A percentile compares a stretch with the other conserved stretches of the same genome.
Conservation (phyloP, 2,888 invertebrate species). For the Amphipyra berbera region DNA sequence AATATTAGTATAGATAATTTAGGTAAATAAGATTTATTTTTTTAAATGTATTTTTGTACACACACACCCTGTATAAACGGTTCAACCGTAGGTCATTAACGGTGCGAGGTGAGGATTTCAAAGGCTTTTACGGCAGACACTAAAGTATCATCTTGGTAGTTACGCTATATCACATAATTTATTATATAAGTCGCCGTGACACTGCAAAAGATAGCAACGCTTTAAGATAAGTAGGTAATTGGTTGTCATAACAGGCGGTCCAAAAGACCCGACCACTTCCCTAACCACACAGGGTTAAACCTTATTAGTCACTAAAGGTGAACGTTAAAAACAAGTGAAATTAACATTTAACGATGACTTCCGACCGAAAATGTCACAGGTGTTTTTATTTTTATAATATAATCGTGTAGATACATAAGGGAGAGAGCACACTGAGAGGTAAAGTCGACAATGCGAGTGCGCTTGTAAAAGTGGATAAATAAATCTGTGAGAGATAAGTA, state of each 20-base stretch:
- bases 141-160: slow-evolving; percentile 8
- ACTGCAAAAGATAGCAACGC: slow-evolving; percentile 31
- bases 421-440: slow-evolving; percentile 29
- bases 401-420: slow-evolving; percentile 12
- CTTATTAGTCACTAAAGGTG: slow-evolving; percentile 37
- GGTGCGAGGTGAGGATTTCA: slow-evolving; percentile 15
- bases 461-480: slow-evolving; percentile 67
- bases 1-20: too few relatives aligned
- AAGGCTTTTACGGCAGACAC: slow-evolving; percentile 29
- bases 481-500: slow-evolving; percentile 75
- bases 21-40: neutral
- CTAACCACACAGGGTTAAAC: slow-evolving; percentile 44
- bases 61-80: slow-evolving; percentile 9
- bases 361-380: slow-evolving; percentile 29
- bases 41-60: neutral
- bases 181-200: slow-evolving; percentile 28
- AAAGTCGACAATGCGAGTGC: slow-evolving; percentile 57
- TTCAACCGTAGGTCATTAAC: slow-evolving; percentile 41
- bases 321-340: slow-evolving; percentile 3
- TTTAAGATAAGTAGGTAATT: slow-evolving; percentile 21
- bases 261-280: slow-evolving; percentile 29
- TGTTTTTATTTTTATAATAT: neutral
- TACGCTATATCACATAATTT: neutral
- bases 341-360: slow-evolving; percentile 13
- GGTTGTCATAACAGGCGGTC: slow-evolving; percentile 17